Percentiles rank a stretch among this genome's conserved stretches.
phyloP scores from a whole-genome alignment of 2,888 invertebrate species.

The Criorhina ranunculi region DNA sequence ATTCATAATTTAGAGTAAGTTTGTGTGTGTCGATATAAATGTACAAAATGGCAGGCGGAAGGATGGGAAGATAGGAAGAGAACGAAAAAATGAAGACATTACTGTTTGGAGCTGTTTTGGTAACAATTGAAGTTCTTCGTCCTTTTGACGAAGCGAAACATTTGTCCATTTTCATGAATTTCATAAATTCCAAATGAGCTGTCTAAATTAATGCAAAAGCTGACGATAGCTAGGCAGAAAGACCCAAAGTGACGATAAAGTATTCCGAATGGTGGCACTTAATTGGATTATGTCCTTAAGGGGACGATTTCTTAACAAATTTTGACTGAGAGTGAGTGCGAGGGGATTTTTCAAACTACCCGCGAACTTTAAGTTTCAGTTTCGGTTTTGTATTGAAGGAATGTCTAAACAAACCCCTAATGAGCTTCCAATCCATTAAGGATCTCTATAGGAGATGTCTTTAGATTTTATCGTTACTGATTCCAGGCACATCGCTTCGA shows the following conservation, averaged over 20 bases:
- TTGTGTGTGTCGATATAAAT: slow-evolving; percentile 61
- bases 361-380: not conserved
- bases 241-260: slow-evolving; percentile 49
- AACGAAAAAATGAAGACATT: slow-evolving; percentile 81
- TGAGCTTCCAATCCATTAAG: no score
- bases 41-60: slow-evolving; percentile 53
- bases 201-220: slow-evolving; percentile 62
- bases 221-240: slow-evolving; percentile 65
- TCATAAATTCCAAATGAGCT: slow-evolving; percentile 74
- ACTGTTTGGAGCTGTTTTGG: slow-evolving; percentile 19
- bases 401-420: no score
- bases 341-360: not conserved
- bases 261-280: slow-evolving; percentile 53
- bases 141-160: slow-evolving; percentile 18
- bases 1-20: slow-evolving; percentile 72
- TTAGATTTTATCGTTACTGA: no score
- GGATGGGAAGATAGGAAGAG: slow-evolving; percentile 71
- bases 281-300: slow-evolving; percentile 44
- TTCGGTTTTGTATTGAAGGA: no score
- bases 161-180: slow-evolving; percentile 73
- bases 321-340: not conserved
- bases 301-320: slow-evolving; percentile 10
- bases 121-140: slow-evolving; percentile 46
- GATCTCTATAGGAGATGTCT: no score
- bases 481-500: no score